Conservation (phyloP, 2,113 vertebrate species). For the Bufo gargarizans region DNA sequence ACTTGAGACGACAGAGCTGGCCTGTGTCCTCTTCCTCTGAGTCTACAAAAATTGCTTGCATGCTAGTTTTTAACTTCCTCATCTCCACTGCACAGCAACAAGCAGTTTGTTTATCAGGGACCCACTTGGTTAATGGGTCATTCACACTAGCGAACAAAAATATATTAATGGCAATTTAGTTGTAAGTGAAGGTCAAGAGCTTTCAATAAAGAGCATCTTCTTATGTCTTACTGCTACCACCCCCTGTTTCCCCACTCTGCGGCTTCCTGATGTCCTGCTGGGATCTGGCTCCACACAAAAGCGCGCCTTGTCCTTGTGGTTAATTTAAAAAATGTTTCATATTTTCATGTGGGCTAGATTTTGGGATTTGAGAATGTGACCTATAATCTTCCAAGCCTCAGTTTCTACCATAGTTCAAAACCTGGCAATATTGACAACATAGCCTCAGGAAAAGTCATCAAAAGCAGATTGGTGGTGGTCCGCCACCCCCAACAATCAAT, state of each 20-base stretch:
- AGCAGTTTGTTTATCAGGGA: not conserved
- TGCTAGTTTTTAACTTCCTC: slow-evolving; percentile 42
- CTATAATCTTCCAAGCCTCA: not conserved
- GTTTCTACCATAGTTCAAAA: not conserved
- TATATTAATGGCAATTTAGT: not conserved
- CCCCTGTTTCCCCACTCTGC: slow-evolving; percentile 6
- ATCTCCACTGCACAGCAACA: slow-evolving; percentile 9
- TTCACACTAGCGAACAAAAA: slow-evolving; percentile 10
- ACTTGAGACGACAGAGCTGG: slow-evolving; percentile 47
- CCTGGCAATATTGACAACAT: too few species aligned
- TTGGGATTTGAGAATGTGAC: slow-evolving; percentile 18
- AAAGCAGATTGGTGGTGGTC: too few species aligned
- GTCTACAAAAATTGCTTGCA: slow-evolving; percentile 14
- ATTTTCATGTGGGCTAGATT: not conserved
- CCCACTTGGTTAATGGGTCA: slow-evolving; percentile 27
- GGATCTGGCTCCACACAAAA: slow-evolving; percentile 22
- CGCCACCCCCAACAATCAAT: too few species aligned
- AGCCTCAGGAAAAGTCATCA: too few species aligned
- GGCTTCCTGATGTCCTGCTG: slow-evolving; percentile 24
- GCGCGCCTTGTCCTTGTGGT: slow-evolving; percentile 41
- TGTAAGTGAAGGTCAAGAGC: slow-evolving; percentile 13
- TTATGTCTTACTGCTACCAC: not conserved
- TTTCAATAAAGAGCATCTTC: not conserved
- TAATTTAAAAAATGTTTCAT: slow-evolving; percentile 35
- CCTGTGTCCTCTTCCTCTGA: slow-evolving; percentile 38